Evolutionary conservation across 2,888 invertebrate species (phyloP).

Genomic region (Sympetrum striolatum): DNA sequence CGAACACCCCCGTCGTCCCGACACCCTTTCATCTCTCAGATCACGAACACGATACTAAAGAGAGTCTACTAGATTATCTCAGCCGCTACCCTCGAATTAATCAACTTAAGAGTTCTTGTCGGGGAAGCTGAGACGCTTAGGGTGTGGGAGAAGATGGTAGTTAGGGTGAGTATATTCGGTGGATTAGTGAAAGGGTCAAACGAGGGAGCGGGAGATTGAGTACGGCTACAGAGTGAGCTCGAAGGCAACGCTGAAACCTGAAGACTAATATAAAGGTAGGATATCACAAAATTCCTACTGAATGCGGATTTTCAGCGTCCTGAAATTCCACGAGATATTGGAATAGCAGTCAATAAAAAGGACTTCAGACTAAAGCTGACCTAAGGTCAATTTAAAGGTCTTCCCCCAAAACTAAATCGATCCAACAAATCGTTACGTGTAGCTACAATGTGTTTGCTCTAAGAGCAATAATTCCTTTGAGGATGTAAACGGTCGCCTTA

Average conservation of each 20-base stretch:
- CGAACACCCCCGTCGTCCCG: neutral
- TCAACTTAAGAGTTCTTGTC: neutral
- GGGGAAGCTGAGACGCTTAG: neutral
- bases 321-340: too few species aligned
- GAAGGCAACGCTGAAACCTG: neutral
- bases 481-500: too few species aligned
- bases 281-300: too few species aligned
- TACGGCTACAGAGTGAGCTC: neutral
- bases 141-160: too few species aligned
- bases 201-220: neutral
- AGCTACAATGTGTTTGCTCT: too few species aligned
- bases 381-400: too few species aligned
- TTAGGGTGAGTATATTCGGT: neutral
- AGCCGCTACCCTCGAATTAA: neutral
- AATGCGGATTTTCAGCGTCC: too few species aligned
- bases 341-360: too few species aligned
- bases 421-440: too few species aligned
- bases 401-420: too few species aligned
- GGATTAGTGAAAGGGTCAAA: neutral
- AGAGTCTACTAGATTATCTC: neutral
- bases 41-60: neutral
- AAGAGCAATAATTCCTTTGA: too few species aligned
- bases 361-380: too few species aligned
- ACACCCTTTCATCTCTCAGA: neutral
- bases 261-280: neutral